Conservation (phyloP, 1,140 invertebrate species). For the Papilio helenus region DNA sequence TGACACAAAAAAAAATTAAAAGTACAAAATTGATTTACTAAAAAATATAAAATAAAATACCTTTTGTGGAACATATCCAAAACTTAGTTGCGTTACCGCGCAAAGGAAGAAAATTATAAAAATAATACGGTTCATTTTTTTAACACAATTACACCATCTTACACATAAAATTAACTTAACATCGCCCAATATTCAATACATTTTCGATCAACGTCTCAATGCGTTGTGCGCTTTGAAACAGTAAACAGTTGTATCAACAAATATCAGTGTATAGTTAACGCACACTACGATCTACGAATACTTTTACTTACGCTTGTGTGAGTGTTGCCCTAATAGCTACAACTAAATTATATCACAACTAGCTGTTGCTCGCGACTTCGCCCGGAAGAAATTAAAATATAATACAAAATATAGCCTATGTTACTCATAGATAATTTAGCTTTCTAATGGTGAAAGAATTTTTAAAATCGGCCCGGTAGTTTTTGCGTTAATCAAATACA, state of each 20-base stretch:
- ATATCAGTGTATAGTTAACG: neutral
- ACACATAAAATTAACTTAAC: neutral
- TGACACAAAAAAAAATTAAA: neutral
- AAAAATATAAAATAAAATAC: constrained; percentile 23
- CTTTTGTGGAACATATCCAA: constrained; percentile 22
- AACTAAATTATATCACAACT: neutral
- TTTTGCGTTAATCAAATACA: too few relatives aligned
- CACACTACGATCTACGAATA: neutral
- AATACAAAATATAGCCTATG: too few relatives aligned
- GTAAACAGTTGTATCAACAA: constrained; percentile 30
- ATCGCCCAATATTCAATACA: neutral
- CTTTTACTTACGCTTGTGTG: constrained; percentile 2
- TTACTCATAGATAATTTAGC: too few relatives aligned
- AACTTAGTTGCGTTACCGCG: neutral
- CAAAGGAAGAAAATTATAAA: neutral
- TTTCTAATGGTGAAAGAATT: too few relatives aligned
- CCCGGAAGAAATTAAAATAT: too few relatives aligned
- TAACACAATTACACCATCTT: neutral
- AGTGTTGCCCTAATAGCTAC: constrained; percentile 18
- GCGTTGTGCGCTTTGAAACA: constrained; percentile 22
- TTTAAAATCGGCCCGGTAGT: too few relatives aligned
- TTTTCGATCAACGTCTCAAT: constrained; percentile 27
- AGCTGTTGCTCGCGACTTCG: too few relatives aligned
- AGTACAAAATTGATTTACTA: neutral
- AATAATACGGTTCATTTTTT: neutral